Percentiles rank a stretch among this genome's conserved stretches.
phyloP scores from a whole-genome alignment of 2,888 invertebrate species.

The Yponomeuta cagnagella region DNA sequence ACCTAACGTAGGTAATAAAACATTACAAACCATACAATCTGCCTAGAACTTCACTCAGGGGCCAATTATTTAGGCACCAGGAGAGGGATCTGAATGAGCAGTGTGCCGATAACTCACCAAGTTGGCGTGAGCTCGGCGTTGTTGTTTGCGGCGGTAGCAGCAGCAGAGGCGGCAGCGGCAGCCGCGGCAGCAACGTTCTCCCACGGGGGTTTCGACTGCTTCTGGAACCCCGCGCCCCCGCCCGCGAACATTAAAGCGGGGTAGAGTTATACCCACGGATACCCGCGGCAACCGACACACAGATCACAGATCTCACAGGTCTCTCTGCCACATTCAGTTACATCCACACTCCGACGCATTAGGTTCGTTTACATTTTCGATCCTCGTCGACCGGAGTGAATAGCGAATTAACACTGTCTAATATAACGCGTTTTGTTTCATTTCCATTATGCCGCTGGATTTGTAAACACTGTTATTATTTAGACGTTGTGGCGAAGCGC shows the following conservation, averaged over 20 bases:
- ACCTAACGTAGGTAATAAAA: no score
- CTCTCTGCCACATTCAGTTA: background rate
- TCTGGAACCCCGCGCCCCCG: conserved; percentile 63
- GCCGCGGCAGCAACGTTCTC: conserved; percentile 34
- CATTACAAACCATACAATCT: no score
- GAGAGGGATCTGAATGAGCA: no score
- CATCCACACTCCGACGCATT: conserved; percentile 4
- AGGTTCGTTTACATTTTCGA: background rate
- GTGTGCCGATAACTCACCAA: conserved; percentile 37
- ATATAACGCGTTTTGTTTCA: background rate
- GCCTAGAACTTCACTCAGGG: no score
- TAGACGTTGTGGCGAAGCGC: no score
- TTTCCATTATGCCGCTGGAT: background rate
- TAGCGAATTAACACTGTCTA: no score
- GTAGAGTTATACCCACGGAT: conserved; percentile 15
- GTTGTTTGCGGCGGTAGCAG: conserved; percentile 7
- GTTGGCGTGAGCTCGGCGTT: conserved; percentile 41
- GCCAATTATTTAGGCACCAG: no score
- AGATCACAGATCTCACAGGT: background rate
- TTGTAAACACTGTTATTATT: background rate
- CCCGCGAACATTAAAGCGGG: conserved; percentile 57
- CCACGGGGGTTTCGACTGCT: conserved; percentile 64
- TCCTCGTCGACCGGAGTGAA: background rate
- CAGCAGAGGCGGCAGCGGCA: conserved; percentile 7
- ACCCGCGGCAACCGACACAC: background rate